These are phyloP conservation scores for Bambusicola thoracicus DNA, from an alignment of 2,113 vertebrate genomes.

Conservation along the genomic window DNA sequence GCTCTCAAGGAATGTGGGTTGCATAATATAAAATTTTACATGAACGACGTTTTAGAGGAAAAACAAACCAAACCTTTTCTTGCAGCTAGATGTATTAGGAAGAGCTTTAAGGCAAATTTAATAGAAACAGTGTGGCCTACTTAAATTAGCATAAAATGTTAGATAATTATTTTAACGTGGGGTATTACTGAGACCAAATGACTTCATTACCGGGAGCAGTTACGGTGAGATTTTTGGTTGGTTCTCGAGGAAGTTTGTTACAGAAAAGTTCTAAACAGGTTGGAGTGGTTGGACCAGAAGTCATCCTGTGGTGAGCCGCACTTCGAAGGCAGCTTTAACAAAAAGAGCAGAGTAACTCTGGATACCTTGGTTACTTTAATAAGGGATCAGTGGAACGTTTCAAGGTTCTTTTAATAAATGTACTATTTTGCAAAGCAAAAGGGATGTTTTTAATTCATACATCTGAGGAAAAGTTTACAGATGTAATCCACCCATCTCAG, in stretches of 20 bases:
- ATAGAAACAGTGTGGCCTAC: background rate
- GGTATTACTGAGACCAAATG: background rate
- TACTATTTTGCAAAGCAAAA: background rate
- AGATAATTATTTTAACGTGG: background rate
- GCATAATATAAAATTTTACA: background rate
- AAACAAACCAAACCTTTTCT: background rate
- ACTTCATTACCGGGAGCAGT: background rate
- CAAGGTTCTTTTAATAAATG: background rate
- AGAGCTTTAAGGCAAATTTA: constrained; percentile 2
- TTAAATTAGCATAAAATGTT: background rate
- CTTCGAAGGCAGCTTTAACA: background rate
- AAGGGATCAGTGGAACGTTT: background rate
- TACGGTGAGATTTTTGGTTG: background rate
- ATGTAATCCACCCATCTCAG: fast-evolving
- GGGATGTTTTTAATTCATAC: background rate
- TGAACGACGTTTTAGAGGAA: background rate
- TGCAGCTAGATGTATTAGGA: background rate
- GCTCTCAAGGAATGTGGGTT: background rate
- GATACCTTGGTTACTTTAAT: background rate
- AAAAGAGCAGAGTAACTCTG: background rate
- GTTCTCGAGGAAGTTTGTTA: background rate
- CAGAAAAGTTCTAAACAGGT: background rate
- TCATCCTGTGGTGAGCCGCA: background rate
- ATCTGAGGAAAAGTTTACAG: background rate
- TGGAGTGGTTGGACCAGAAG: background rate